Base-by-base conservation (phyloP, 1,140 invertebrate genomes). In the Drosophila santomea region DNA sequence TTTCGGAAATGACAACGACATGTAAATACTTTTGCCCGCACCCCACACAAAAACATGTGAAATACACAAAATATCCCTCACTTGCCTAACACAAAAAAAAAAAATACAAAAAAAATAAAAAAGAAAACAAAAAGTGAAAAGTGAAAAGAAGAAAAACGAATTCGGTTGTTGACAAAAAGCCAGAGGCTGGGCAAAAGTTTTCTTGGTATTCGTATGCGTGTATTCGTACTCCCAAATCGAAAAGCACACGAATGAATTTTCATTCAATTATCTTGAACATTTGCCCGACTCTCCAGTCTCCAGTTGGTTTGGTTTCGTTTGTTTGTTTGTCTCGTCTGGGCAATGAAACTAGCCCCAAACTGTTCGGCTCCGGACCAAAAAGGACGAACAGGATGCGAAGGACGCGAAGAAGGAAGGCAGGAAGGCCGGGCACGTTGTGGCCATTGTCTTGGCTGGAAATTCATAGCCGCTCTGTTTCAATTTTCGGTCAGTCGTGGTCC, bases 201-300 rank as follows among this genome's bases (percentile, higher is more conserved):
- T 66, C 64, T 3, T 32, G 32, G 32, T 32, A 8, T 32, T 32
- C 32, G 32, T 32, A 32, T 38, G 28, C 47, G 36, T 32, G 32
- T 32, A 32, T 45, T 38, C 47, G 36, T 32, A 41, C 63, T 68
- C 63, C 63, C 58, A 88, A 86, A 86, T 86, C 83, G 83, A 86
- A 86, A 86, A 71, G 79, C 84, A 88, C 84, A 88, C 84, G 83
- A 88, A 88, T 88, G 83, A 88, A 88, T 89, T 88, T 89, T 88
- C 83, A 88, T 88, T 88, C 83, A 88, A 88, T 88, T 88, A 88
- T 88, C 83, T 78, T 77, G 79, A 86, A 85, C 82, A 85, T 86
- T 86, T 67, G 78, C 61, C 50, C 45, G 41, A 48, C 44, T 41
- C 36, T 25, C 35, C 38, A 17, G 38, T 41, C 36, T 25, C 35